A percentile compares a stretch with the other conserved stretches of the same genome.
Evolutionary conservation across 2,797 vertebrate species (phyloP).

Genomic region (Micrastur ruficollis): DNA sequence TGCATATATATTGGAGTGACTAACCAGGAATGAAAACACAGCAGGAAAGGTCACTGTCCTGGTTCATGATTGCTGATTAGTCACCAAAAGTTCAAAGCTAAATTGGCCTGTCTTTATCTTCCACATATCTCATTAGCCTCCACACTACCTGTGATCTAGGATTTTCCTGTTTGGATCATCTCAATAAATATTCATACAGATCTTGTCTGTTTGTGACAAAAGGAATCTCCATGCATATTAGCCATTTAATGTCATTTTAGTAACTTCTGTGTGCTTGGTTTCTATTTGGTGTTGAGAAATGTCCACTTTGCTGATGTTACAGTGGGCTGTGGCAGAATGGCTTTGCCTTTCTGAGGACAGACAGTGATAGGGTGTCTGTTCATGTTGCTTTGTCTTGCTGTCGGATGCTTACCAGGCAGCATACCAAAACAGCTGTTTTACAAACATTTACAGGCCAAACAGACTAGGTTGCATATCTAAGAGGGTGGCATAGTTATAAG

Average conservation of each 20-base stretch:
- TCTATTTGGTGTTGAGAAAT: neutral
- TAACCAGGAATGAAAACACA: neutral
- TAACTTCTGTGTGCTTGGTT: neutral
- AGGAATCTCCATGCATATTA: neutral
- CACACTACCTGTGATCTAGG: neutral
- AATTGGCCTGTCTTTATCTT: neutral
- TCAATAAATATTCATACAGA: neutral
- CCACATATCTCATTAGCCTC: neutral
- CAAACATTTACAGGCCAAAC: neutral
- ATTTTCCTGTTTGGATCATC: neutral
- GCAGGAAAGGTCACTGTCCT: neutral
- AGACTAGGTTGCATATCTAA: neutral
- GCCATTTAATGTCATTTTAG: neutral
- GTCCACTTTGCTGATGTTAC: neutral
- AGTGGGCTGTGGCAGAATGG: neutral
- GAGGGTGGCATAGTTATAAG: neutral
- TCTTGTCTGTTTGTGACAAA: neutral
- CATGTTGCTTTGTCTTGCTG: neutral
- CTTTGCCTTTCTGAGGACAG: neutral
- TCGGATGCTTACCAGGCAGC: neutral
- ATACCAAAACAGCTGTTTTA: neutral
- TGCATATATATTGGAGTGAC: neutral
- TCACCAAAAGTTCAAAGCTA: neutral
- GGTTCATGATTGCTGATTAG: neutral
- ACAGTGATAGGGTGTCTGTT: neutral